Evolutionary conservation across 2,888 invertebrate species (phyloP).

Genomic region (Branchipolynoe longqiensis): DNA sequence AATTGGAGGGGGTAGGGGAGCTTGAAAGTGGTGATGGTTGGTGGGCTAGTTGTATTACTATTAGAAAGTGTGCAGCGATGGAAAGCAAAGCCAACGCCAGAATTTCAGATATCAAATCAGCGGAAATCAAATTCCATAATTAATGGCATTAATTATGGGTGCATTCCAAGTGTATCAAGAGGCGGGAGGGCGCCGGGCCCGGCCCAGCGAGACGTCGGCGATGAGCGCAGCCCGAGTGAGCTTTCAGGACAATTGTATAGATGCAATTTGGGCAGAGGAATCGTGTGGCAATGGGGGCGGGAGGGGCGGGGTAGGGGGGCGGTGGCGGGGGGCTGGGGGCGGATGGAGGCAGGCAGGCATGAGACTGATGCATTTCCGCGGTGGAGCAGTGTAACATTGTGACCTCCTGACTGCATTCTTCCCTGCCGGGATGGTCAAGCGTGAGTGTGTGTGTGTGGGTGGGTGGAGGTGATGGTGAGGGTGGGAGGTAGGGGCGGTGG

Average conservation of each 20-base stretch:
- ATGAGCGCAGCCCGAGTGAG: not conserved
- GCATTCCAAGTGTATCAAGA: conserved; percentile 41
- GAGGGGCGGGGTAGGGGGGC: conserved; percentile 4
- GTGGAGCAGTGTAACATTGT: conserved; percentile 43
- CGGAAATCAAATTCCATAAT: conserved; percentile 54
- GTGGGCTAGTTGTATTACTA: no score
- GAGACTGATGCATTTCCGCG: conserved; percentile 52
- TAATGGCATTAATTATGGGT: conserved; percentile 53
- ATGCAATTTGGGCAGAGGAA: conserved; percentile 45
- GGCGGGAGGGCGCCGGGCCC: not conserved
- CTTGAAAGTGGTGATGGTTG: no score
- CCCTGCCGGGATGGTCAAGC: conserved; percentile 47
- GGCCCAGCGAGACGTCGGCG: not conserved
- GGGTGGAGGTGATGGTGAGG: no score
- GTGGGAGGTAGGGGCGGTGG: not conserved
- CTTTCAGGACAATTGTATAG: conserved; percentile 52
- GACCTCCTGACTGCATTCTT: conserved; percentile 51
- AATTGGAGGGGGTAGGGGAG: no score
- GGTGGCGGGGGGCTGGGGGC: not conserved
- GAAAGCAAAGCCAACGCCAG: not conserved
- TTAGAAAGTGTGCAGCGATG: no score
- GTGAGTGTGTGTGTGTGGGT: no score
- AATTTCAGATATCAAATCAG: conserved; percentile 47
- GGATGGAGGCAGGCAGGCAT: conserved; percentile 56
- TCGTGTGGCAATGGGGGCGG: not conserved